These are phyloP conservation scores for Orthosia cruda DNA, from an alignment of 2,888 invertebrate species.

Conservation along the genomic window DNA sequence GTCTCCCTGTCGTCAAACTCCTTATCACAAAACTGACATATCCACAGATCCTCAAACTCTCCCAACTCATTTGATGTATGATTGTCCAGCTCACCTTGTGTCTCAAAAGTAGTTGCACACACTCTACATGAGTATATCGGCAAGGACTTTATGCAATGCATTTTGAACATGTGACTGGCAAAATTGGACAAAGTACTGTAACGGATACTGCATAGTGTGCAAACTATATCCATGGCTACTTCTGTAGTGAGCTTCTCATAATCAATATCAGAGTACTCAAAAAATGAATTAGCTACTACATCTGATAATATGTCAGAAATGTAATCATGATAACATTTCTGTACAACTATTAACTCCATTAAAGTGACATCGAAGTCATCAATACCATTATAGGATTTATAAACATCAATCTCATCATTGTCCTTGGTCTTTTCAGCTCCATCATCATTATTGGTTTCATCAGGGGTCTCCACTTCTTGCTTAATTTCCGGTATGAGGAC, in stretches of 20 bases:
- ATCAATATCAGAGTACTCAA: conserved; percentile 79
- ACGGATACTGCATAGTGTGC: conserved; percentile 81
- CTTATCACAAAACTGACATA: conserved; percentile 90
- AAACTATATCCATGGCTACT: conserved; percentile 74
- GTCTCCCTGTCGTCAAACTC: conserved; percentile 85
- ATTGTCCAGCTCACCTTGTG: conserved; percentile 78
- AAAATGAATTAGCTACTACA: conserved; percentile 79
- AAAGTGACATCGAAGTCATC: conserved; percentile 89
- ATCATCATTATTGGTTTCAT: conserved; percentile 69
- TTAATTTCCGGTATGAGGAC: conserved; percentile 77
- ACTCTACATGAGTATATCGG: conserved; percentile 85
- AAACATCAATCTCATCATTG: conserved; percentile 59
- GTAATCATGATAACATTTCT: conserved; percentile 87
- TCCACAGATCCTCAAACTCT: conserved; percentile 88
- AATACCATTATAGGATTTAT: conserved; percentile 82
- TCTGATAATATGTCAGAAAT: conserved; percentile 76
- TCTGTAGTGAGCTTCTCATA: conserved; percentile 77
- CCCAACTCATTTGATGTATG: conserved; percentile 82
- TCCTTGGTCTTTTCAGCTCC: conserved; percentile 58
- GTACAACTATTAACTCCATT: conserved; percentile 86
- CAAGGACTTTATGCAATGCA: conserved; percentile 82
- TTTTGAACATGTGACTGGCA: conserved; percentile 83
- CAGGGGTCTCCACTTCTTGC: conserved; percentile 68
- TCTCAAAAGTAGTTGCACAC: conserved; percentile 85
- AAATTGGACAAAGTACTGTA: conserved; percentile 75